Base-by-base conservation (phyloP, 2,113 vertebrate genomes). In the Ciconia stormi region DNA sequence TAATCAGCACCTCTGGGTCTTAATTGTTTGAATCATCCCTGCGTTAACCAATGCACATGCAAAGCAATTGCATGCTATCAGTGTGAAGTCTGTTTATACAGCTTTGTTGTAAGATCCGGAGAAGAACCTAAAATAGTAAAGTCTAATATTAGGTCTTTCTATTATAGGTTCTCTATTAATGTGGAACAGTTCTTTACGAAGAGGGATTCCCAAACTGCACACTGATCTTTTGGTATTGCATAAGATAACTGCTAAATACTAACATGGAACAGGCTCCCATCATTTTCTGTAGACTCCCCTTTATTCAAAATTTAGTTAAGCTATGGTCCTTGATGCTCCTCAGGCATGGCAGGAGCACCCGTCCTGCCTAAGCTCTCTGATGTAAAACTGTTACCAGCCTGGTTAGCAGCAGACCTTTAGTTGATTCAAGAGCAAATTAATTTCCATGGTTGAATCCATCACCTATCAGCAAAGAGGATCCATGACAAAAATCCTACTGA, bases 1-100 rank as follows among this genome's bases (percentile, higher is more conserved):
- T 36, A 46, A 61, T 59, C 44, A 65, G 80, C 30, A 82, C 38
- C n/a, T 81, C 58, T 82, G 59, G 11, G 42, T 79, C 59, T 52
- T 81, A 67, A 53, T 52, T 32, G n/a, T 74, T 69, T 5, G 2
- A 61, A 36, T 69, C 49, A 56, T 86, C 52, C 46, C 7, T 36
- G 50, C 61, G 29, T 72, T 77, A 82, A 40, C 7, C 3, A 14
- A 63, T 13, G 44, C 47, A 40, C 47, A n/a, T 29, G 56, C 26
- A 76, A 89, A 93, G 65, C 83, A 94, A 87, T 91, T 95, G 84
- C 89, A 63, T 50, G 50, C 49, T 71, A 30, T 93, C 73, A 55
- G 26, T 42, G 47, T 78, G 65, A 58, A 77, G 13, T 58, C 55
- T 85, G 77, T 79, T 70, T 58, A 50, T 81, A 47, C 6, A 52